A percentile compares a stretch with the other conserved stretches of the same genome.
These are phyloP conservation scores for Takifugu ocellatus DNA, from an alignment of 2,797 vertebrate genomes.

Conservation along the genomic window DNA sequence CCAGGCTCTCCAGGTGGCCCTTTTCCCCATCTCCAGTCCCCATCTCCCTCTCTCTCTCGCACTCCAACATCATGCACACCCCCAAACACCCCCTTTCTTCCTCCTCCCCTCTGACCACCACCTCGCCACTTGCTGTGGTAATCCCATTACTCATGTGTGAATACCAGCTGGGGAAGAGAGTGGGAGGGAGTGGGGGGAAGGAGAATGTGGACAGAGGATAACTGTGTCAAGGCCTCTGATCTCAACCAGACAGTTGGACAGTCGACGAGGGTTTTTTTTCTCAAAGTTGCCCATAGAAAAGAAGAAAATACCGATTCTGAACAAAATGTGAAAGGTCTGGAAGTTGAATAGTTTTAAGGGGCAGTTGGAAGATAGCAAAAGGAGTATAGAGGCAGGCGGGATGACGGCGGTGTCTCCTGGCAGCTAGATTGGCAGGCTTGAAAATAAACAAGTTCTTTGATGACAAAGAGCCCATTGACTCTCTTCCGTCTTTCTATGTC, in stretches of 20 bases:
- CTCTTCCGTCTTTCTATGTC: slow-evolving; percentile 38
- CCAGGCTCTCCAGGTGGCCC: background rate
- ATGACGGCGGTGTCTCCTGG: slow-evolving; percentile 58
- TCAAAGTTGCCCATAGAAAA: slow-evolving; percentile 7
- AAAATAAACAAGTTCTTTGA: slow-evolving; percentile 83
- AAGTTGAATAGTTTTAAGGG: background rate
- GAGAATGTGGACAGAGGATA: slow-evolving; percentile 65
- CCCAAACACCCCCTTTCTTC: slow-evolving; percentile 9
- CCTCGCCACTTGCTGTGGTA: slow-evolving; percentile 72
- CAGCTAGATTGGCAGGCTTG: slow-evolving; percentile 76
- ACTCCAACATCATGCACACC: slow-evolving; percentile 51
- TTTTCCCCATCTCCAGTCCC: slow-evolving; percentile 35
- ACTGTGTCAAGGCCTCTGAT: slow-evolving; percentile 52
- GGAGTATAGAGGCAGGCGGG: slow-evolving; percentile 40
- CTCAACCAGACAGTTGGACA: slow-evolving; percentile 41
- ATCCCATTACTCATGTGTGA: slow-evolving; percentile 81
- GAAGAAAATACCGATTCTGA: slow-evolving; percentile 15
- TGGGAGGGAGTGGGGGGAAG: slow-evolving; percentile 53
- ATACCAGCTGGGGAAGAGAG: slow-evolving; percentile 74
- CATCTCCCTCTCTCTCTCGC: slow-evolving; percentile 54
- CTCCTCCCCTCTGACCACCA: slow-evolving; percentile 46
- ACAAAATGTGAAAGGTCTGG: background rate
- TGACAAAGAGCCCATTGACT: slow-evolving; percentile 80
- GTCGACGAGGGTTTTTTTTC: slow-evolving; percentile 7
- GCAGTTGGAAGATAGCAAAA: slow-evolving; percentile 1